phyloP scores from a whole-genome alignment of 2,888 invertebrate genomes.

The Tetropium fuscum region DNA sequence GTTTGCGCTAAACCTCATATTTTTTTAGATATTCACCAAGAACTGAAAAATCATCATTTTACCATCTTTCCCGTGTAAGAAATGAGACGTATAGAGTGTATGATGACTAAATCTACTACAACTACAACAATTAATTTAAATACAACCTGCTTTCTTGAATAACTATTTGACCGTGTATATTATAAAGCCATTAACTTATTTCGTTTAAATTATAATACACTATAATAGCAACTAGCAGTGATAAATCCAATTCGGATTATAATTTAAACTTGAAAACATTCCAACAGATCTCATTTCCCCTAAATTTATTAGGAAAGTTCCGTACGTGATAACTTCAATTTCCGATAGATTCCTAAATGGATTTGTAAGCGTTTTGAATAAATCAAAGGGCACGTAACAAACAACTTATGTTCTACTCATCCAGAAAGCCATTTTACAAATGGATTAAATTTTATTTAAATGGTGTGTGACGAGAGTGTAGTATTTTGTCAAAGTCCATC shows the following conservation, averaged over 20 bases:
- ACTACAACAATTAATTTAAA: too few relatives aligned
- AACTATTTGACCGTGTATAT: too few relatives aligned
- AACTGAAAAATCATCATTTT: too few relatives aligned
- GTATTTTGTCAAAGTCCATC: conserved; percentile 18
- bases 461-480: conserved; percentile 14
- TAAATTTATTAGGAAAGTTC: conserved; percentile 41
- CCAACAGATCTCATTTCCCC: conserved; percentile 32
- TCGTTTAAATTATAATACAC: too few relatives aligned
- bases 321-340: conserved; percentile 44
- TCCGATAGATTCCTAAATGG: conserved; percentile 41
- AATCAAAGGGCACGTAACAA: conserved; percentile 33
- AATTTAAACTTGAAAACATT: conserved; percentile 24
- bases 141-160: too few relatives aligned
- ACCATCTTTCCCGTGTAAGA: too few relatives aligned
- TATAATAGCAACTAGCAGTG: too few relatives aligned
- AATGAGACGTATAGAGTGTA: too few relatives aligned
- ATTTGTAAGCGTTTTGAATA: conserved; percentile 34
- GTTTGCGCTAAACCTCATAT: too few relatives aligned
- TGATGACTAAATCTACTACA: too few relatives aligned
- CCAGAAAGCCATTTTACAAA: conserved; percentile 28
- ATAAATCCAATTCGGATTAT: conserved; percentile 1
- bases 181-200: too few relatives aligned
- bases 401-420: conserved; percentile 26
- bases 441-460: conserved; percentile 30
- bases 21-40: too few relatives aligned